Evolutionary conservation across 2,113 vertebrate species (phyloP), one percentile per base, ranked within the genome.

Genomic region (Rhombomys opimus): DNA sequence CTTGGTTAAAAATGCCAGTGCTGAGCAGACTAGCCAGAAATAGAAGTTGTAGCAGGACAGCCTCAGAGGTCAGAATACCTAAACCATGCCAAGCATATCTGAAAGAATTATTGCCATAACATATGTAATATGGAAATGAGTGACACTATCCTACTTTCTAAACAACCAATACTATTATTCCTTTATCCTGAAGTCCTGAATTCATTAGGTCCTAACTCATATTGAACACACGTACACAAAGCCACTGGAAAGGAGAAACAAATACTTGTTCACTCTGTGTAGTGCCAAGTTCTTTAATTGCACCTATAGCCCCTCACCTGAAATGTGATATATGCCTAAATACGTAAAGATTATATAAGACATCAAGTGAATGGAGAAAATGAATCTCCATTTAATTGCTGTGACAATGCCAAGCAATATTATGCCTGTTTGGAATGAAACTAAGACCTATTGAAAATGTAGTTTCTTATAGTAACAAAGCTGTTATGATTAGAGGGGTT

Each of bases 281-380:
- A 50, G 41, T 86, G 86, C 94, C 77, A 94, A 85, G 59, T 96
- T 96, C 77, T 90, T 97, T 96, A 73, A 92, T 89, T 82, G 73
- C n/a, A 92, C 57, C 77, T 88, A 78, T 20, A 80, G 72, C 52
- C 61, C 10, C 93, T 67, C 72, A 94, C 76, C 86, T 82, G 92
- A 95, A 27, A 41, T 15, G 2, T 72, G 65, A 68, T 77, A 67
- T 41, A 38, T 85, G 70, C 89, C 90, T 50, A 89, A 92, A 92
- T 76, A 20, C 25, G 46, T 13, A 5, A 94, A 63, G 15, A 61
- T 96, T 94, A 89, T 85, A 67, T 88, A 96, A 93, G 61, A 82
- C 14, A 52, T 89, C 10, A 27, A 91, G 82, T 67, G 65, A 95
- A 84, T 63, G 25, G 32, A 52, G 9, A 89, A 65, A 93, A 89